Conservation (phyloP, 2,888 invertebrate genomes). For the Caenorhabditis uteleia region DNA sequence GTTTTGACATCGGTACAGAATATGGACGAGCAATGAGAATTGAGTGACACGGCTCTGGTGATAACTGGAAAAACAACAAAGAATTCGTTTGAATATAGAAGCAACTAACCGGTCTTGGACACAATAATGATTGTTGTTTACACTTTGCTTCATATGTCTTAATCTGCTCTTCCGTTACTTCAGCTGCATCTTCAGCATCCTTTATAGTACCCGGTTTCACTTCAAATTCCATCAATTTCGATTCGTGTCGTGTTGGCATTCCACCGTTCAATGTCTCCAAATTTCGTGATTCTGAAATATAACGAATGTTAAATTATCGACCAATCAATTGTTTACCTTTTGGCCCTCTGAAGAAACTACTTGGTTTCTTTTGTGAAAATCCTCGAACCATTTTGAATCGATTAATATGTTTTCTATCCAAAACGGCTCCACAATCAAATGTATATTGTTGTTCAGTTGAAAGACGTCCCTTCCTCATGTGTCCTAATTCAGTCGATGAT, state of each 20-base stretch:
- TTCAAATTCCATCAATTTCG: slow-evolving; percentile 9
- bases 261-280: slow-evolving; percentile 7
- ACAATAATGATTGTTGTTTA: no score
- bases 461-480: slow-evolving; percentile 75
- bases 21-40: slow-evolving; percentile 15
- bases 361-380: neutral
- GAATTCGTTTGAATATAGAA: neutral
- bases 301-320: no score
- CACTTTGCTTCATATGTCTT: slow-evolving; percentile 1
- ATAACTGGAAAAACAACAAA: neutral
- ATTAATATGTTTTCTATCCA: slow-evolving; percentile 31
- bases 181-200: slow-evolving; percentile 14
- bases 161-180: slow-evolving; percentile 7
- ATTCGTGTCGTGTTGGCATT: slow-evolving; percentile 12
- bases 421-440: slow-evolving; percentile 75
- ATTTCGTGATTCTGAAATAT: slow-evolving; percentile 15
- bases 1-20: slow-evolving; percentile 14
- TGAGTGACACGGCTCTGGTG: no score
- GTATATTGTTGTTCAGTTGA: slow-evolving; percentile 80
- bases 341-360: slow-evolving; percentile 31
- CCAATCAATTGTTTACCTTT: no score
- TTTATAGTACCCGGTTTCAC: neutral
- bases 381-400: slow-evolving; percentile 19
- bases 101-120: slow-evolving; percentile 7
- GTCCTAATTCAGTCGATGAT: slow-evolving; percentile 51